Base-by-base conservation (phyloP, 2,888 invertebrate species). In the Stramonita haemastoma region DNA sequence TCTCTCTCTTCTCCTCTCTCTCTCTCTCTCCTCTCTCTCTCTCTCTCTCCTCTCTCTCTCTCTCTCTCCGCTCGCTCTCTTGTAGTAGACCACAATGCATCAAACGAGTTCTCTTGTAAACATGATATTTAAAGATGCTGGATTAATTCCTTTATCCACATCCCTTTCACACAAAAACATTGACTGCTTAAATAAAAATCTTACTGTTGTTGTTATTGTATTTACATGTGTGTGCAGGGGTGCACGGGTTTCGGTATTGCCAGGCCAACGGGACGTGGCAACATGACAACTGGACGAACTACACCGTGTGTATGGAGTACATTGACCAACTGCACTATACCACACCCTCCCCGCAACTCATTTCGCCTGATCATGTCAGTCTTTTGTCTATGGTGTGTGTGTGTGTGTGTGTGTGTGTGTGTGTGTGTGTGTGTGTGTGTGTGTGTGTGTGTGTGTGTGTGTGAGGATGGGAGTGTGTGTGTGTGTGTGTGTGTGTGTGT, bases 261-360 rank as follows among this genome's bases (percentile, higher is more conserved):
- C 77, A 83, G 73, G 87, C 83, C 15, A 87, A 90, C 32, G 90
- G 90, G 0, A 77, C 84, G 6, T 91, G 91, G 91, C 81, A 90
- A 19, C 73, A 89, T 13, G 90, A 89, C 13, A 91, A 91, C 90
- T 89, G 90, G 86, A 90, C 90, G 1, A 88, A 91, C 89, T 91
- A 91, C 70, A 88, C 89, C 0, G 89, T 86, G 56, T 91, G 91
- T 60, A 88, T 91, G 57, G 88, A 89, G 26, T 89, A 87, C 77
- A 19, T 90, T 2, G 89, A 89, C 66, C 84, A 81, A 77, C 32
- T 57, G 26, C 34, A 85, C 8, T 77, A 57, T 34, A 88, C 88
- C 32, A 88, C 88, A 32, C 79, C 26, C 8, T 81, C 88, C 15
- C 26, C 87, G 4, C 81, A n/a, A 0, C 56, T 79, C 13, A 46